These are phyloP conservation scores for Cottoperca gobio DNA, from an alignment of 2,797 vertebrate species.

Conservation along the genomic window DNA sequence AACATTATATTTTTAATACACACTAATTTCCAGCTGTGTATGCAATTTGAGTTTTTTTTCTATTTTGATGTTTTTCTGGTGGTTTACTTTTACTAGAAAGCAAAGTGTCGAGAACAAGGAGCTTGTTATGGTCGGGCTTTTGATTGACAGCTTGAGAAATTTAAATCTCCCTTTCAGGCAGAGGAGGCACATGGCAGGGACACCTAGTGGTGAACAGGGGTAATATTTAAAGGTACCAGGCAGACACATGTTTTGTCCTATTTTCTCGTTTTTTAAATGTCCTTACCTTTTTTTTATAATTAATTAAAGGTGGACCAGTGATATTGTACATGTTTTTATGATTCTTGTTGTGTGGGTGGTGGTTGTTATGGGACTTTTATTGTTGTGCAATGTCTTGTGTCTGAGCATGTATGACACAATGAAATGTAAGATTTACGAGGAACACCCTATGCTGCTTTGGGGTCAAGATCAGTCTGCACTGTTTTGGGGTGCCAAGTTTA, in stretches of 20 bases:
- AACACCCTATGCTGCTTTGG: rapidly evolving
- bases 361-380: neutral
- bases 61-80: neutral
- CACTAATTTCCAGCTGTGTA: neutral
- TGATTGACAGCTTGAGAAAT: slow-evolving; percentile 94
- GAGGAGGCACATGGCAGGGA: slow-evolving; percentile 80
- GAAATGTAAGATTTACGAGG: slow-evolving; percentile 1
- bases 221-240: slow-evolving; percentile 58
- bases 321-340: slow-evolving; percentile 5
- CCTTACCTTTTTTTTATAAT: neutral
- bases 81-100: slow-evolving; percentile 4
- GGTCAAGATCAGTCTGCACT: neutral
- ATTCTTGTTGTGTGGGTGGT: slow-evolving; percentile 3
- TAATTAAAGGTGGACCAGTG: neutral
- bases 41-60: neutral
- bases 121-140: slow-evolving; percentile 83
- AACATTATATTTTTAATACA: neutral
- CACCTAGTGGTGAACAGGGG: slow-evolving; percentile 74
- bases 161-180: slow-evolving; percentile 90
- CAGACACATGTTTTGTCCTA: slow-evolving; percentile 23
- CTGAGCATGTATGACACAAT: neutral
- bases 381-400: slow-evolving; percentile 47
- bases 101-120: slow-evolving; percentile 49
- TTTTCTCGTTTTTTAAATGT: neutral
- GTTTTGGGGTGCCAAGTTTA: neutral